Base-by-base conservation (phyloP, 2,113 vertebrate genomes). In the Peucedramus taeniatus region DNA sequence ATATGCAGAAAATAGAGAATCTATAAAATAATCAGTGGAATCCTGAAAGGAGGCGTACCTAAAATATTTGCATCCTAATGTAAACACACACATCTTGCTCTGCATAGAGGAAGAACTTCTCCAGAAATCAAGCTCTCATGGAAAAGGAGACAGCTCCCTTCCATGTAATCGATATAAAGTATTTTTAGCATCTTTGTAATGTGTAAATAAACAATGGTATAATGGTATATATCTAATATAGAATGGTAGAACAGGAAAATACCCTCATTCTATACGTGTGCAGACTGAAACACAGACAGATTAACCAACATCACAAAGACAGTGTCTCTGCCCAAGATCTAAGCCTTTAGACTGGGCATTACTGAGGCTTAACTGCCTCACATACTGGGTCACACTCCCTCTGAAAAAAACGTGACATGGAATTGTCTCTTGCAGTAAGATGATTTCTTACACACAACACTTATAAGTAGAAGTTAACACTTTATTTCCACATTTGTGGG, bases 101-200 rank as follows among this genome's bases (percentile, higher is more conserved):
- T 30, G 44, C 22, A 3, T 2, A 60, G 51, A 54, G 11, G 16
- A 69, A 72, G 12, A 45, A 4, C 7, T 33, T n/a, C 37, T 59
- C 35, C 49, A 80, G 70, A 87, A 76, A 68, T 68, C 7, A 45
- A 42, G 26, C 12, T 80, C 26, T 63, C 13, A 6, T 78, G 63
- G 70, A 76, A 28, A 40, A 77, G 39, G 31, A 33, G 24, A 69
- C 30, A 44, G 16, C 8, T 85, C 13, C 21, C 9, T 76, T 70
- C 19, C 33, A 64, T 0, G 0, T 6, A 9, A 2, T 13, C 31
- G 4, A 14, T 20, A 24, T 35, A 17, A 87, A 68, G 28, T 11
- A 63, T 49, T 87, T 83, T 89, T 45, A 44, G 10, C 22, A 19
- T 10, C 19, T 49, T 57, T 24, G 17, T 7, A 75, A 51, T 5